phyloP scores from a whole-genome alignment of 1,140 invertebrate genomes.

The Temnothorax longispinosus region DNA sequence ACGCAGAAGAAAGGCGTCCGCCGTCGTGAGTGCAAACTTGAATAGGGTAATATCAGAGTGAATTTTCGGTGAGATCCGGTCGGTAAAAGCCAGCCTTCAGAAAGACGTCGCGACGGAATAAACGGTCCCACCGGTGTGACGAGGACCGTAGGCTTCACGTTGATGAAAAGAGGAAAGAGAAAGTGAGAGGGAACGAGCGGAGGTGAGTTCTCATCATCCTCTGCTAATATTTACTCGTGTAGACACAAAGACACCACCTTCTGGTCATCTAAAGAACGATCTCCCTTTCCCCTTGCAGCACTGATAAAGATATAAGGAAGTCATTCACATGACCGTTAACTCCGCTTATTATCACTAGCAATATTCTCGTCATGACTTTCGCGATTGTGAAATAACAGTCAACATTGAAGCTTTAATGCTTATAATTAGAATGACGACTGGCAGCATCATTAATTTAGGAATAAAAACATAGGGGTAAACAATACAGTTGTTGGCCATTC shows the following conservation, averaged over 20 bases:
- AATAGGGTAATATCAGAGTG: constrained; percentile 66
- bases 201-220: constrained; percentile 77
- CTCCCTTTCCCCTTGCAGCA: neutral
- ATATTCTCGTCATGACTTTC: constrained; percentile 18
- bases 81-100: constrained; percentile 54
- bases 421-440: neutral
- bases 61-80: constrained; percentile 53
- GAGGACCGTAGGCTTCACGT: constrained; percentile 11
- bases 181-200: constrained; percentile 62
- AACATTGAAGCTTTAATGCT: neutral
- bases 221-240: constrained; percentile 80
- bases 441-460: neutral
- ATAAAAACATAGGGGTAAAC: neutral
- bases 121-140: neutral
- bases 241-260: constrained; percentile 70
- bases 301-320: constrained; percentile 70
- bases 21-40: constrained; percentile 27
- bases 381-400: constrained; percentile 1
- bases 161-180: constrained; percentile 56
- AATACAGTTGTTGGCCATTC: too few relatives aligned
- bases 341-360: neutral
- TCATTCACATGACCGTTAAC: constrained; percentile 45
- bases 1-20: neutral
- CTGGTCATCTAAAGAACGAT: constrained; percentile 65
- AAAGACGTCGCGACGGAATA: constrained; percentile 63